Conservation (phyloP, 2,888 invertebrate species). For the Leptopterna dolabrata region DNA sequence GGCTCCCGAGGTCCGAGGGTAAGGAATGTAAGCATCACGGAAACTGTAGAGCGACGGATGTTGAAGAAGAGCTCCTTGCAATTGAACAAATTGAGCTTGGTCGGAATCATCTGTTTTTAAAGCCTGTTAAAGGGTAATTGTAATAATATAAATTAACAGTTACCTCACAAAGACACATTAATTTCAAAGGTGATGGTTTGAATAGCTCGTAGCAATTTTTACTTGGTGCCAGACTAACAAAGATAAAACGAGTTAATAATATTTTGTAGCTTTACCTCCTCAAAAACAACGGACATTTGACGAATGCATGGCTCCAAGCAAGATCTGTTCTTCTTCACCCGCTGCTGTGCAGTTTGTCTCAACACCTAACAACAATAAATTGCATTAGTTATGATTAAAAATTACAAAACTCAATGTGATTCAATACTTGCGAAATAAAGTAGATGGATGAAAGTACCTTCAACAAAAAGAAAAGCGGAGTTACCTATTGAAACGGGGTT, state of each 20-base stretch:
- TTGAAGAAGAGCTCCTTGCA: slow-evolving; percentile 59
- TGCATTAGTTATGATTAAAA: neutral
- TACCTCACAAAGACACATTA: neutral
- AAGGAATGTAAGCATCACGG: slow-evolving; percentile 87
- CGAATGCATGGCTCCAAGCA: slow-evolving; percentile 89
- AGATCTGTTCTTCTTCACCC: slow-evolving; percentile 85
- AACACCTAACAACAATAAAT: slow-evolving; percentile 69
- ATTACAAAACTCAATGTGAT: too few species aligned
- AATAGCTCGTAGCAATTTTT: too few species aligned
- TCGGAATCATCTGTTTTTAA: slow-evolving; percentile 59
- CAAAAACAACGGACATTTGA: slow-evolving; percentile 75
- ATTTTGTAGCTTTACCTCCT: too few species aligned
- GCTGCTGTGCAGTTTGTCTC: slow-evolving; percentile 82
- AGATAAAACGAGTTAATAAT: too few species aligned
- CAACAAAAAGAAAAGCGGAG: too few species aligned
- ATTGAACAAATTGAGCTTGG: slow-evolving; percentile 56
- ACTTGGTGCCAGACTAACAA: too few species aligned
- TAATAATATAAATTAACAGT: neutral
- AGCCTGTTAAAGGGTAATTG: slow-evolving; percentile 41
- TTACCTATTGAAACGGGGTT: too few species aligned
- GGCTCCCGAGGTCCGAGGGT: slow-evolving; percentile 93
- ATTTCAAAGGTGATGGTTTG: too few species aligned
- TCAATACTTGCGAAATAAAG: too few species aligned
- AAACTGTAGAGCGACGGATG: slow-evolving; percentile 66
- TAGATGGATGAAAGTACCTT: too few species aligned